Evolutionary conservation across 1,140 invertebrate genomes (phyloP), one percentile per base, ranked within the genome.

Genomic region (Polypedilum vanderplanki): DNA sequence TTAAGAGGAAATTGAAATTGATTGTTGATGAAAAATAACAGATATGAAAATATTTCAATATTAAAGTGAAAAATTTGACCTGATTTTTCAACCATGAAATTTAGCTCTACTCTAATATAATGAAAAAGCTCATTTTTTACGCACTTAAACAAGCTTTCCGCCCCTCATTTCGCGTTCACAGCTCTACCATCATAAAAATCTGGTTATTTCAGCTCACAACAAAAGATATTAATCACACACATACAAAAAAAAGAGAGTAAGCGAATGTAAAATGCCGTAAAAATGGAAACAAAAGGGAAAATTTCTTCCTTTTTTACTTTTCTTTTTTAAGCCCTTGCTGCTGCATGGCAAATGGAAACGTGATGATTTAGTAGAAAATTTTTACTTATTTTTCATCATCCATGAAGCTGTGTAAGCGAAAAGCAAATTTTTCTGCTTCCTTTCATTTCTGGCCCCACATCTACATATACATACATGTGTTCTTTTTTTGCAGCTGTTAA

Each of bases 311-410:
- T 33, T 33, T 33, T 33, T n/a, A n/a, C n/a, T n/a, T 33, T 33
- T 5, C 24, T 33, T 33, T 5, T 33, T 33, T 33, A 3, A 3
- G 24, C 24, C 24, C 24, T 33, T 33, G 5, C 24, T n/a, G 40
- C 40, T 46, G 8, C 41, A 46, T 46, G 41, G 41, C 24, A 33
- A 33, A 46, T 46, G 41, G 41, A 46, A 67, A 67, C 18, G n/a
- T 67, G 64, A 67, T 67, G 64, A 67, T 67, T 67, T 67, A 67
- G 64, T 67, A 67, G 64, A 67, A n/a, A n/a, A n/a, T 67, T 67
- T 17, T 17, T 67, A 12, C 41, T 46, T 46, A 9, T 46, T 46
- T 46, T 46, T 46, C 41, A 33, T 67, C 64, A 67, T 67, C n/a
- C 64, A 67, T 17, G n/a, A 10, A 67, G 18, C 41, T 46, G 41